Conservation (phyloP, 2,888 invertebrate genomes). For the Cheilosia pagana region DNA sequence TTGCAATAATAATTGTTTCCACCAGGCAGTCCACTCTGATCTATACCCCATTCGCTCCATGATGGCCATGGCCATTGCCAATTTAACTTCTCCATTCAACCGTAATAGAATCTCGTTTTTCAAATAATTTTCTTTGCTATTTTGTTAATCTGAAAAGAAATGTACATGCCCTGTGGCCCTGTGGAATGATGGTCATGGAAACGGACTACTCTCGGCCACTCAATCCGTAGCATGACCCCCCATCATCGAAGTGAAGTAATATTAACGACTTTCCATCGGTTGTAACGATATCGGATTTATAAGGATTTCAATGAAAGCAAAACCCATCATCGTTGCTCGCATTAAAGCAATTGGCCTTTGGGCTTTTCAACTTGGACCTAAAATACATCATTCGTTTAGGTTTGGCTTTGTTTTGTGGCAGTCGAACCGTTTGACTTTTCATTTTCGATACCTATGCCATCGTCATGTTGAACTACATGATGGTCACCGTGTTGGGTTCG, state of each 20-base stretch:
- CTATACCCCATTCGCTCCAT: not conserved
- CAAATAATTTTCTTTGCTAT: constrained; percentile 59
- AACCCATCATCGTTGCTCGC: constrained; percentile 50
- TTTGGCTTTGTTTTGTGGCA: constrained; percentile 11
- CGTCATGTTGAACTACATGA: no score
- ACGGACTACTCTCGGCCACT: not conserved
- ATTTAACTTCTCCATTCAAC: constrained; percentile 41
- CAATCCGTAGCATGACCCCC: constrained; percentile 13
- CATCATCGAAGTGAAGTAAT: constrained; percentile 34
- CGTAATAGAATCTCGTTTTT: constrained; percentile 57
- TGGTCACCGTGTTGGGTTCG: no score
- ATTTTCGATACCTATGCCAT: not conserved
- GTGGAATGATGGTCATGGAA: not conserved
- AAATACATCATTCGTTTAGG: constrained; percentile 43
- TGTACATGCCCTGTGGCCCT: constrained; percentile 30
- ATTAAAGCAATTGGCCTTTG: constrained; percentile 22
- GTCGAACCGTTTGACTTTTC: not conserved
- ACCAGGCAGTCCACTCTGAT: constrained; percentile 18
- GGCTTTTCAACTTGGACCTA: constrained; percentile 43
- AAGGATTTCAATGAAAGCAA: constrained; percentile 58
- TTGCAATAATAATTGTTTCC: constrained; percentile 51
- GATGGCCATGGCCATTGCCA: constrained; percentile 38
- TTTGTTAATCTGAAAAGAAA: constrained; percentile 52
- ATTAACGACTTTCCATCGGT: constrained; percentile 56
- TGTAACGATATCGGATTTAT: constrained; percentile 59